Evolutionary conservation across 2,888 invertebrate species (phyloP), one percentile per base, ranked within the genome.

Genomic region (Andricus quercusramuli): DNA sequence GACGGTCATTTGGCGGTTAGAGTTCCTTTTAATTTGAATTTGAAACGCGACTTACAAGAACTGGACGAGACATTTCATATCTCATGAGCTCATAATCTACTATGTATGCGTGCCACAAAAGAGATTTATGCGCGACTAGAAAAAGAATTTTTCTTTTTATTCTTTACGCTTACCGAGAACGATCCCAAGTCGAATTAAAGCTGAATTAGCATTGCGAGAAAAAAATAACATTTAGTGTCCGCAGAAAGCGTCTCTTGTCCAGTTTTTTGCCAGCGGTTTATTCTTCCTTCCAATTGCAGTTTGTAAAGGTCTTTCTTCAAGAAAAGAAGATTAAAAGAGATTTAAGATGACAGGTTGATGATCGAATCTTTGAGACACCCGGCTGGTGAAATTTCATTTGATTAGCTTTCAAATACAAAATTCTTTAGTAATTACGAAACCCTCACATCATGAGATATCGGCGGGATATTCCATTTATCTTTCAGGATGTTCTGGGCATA

Each of bases 141-240:
- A 80, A 84, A 83, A 79, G 84, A 83, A 85, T 87, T 79, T 77
- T 84, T 84, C 80, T 78, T 80, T 65, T 81, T 77, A 80, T 80
- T 85, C 80, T 83, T 70, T 65, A 70, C 64, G 47, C 37, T 64
- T 79, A 22, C 37, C 32, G 41, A 22, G 77, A 64, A 70, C 20
- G 29, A 51, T 32, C 3, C 15, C 51, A 47, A 70, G 25, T 70
- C 70, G 47, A 70, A 70, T 70, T 70, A 51, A 70, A 47, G 51
- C 51, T 70, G 32, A 70, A 47, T 70, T 29, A 70, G 47, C 51
- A 4, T 51, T 70, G 29, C 25, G 47, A 51, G 70, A 70, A 70
- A 70, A 62, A 70, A 70, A 70, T 51, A 51, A 29, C 47, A 70
- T 70, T 70, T 70, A 70, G 51, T 25, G 51, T 70, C 20, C 47